These are phyloP conservation scores for Anabas testudineus DNA, from an alignment of 2,797 vertebrate genomes.

Conservation along the genomic window DNA sequence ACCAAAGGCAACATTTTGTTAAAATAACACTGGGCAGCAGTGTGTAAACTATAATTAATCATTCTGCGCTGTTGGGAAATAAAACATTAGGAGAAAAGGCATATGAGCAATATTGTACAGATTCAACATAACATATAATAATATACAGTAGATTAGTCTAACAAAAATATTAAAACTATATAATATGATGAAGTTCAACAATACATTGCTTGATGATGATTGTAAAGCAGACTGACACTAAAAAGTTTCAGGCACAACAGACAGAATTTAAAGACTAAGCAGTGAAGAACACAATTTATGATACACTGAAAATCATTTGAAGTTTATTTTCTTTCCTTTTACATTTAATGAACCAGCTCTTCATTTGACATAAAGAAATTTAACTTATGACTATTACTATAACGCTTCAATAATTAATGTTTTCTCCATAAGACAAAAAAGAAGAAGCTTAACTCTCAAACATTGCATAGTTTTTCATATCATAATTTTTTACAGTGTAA, in stretches of 20 bases:
- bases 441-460: too few species aligned
- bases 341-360: too few species aligned
- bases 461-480: too few species aligned
- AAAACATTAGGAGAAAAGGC: constrained; percentile 4
- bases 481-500: too few species aligned
- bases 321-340: too few species aligned
- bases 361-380: too few species aligned
- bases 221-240: not conserved
- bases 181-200: not conserved
- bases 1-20: constrained; percentile 45
- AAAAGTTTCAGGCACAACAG: not conserved
- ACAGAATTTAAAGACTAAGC: not conserved
- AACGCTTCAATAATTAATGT: too few species aligned
- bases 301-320: too few species aligned
- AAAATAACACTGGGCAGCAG: constrained; percentile 42
- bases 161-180: not conserved
- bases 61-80: constrained; percentile 8
- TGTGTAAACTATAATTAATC: constrained; percentile 51
- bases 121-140: not conserved
- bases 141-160: not conserved
- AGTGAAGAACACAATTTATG: not conserved
- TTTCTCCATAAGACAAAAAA: too few species aligned
- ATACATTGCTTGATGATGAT: not conserved
- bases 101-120: constrained; percentile 1
- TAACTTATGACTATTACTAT: too few species aligned